Evolutionary conservation across 2,797 vertebrate species (phyloP), one percentile per base, ranked within the genome.

Genomic region (Helostoma temminkii): DNA sequence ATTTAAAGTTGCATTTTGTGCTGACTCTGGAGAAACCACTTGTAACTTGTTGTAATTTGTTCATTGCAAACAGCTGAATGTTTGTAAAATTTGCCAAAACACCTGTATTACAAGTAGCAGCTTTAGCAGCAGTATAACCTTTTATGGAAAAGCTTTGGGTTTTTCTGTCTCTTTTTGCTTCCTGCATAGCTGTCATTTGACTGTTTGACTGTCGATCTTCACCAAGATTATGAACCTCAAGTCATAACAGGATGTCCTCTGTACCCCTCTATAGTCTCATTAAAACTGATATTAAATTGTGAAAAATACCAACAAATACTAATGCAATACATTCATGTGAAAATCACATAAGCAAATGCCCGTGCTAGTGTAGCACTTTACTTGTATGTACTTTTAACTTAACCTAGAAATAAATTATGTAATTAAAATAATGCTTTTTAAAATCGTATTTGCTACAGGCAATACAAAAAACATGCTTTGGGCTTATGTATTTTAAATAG

Each of bases 41-140:
- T n/a, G n/a, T n/a, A n/a, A n/a, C n/a, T n/a, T n/a, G n/a, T n/a
- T n/a, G n/a, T n/a, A n/a, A n/a, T n/a, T n/a, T n/a, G n/a, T n/a
- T n/a, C n/a, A n/a, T n/a, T n/a, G n/a, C n/a, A n/a, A n/a, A n/a
- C n/a, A n/a, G n/a, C n/a, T n/a, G n/a, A n/a, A n/a, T n/a, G n/a
- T n/a, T n/a, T n/a, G n/a, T n/a, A n/a, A n/a, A n/a, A n/a, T n/a
- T n/a, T n/a, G n/a, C n/a, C n/a, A n/a, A n/a, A n/a, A 83, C 76
- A 86, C 83, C 11, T 34, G 32, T 12, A 89, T 87, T 85, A 63
- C 76, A 85, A 53, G 42, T 30, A 71, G 62, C 72, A 86, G 73
- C 71, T 58, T 46, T 52, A 46, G 59, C 60, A 74, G 63, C 52
- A 48, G 53, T 43, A 66, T 56, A 77, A 72, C 78, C 24, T 66